Evolutionary conservation across 2,888 invertebrate species (phyloP), one percentile per base, ranked within the genome.

Genomic region (Sicus ferrugineus): DNA sequence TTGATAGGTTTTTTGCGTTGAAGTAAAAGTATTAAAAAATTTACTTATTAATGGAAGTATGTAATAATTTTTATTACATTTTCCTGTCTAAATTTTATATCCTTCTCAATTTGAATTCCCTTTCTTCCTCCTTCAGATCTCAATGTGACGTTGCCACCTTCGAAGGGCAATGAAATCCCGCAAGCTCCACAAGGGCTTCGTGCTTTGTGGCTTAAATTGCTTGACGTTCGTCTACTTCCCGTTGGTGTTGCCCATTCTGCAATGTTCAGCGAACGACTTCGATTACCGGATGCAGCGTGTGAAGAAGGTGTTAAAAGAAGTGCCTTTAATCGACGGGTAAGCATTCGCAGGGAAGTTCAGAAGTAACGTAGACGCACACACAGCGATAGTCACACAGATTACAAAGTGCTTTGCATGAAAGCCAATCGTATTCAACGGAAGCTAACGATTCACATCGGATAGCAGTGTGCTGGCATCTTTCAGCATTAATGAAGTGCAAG

Each of bases 251-350:
- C 84, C 84, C 69, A 81, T 84, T 63, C 74, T 84, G 70, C 76
- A 78, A 81, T 83, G 83, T 75, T 78, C 82, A 72, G 82, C 81
- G 72, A 85, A 88, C 73, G 86, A 89, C 16, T 86, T 88, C 75
- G 87, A 86, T 11, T 89, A 88, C 19, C 88, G 88, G 82, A 82
- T 89, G 78, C 87, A 88, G 77, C 86, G 87, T 46, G 89, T 89
- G 68, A 85, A 87, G 72, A 87, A 87, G 80, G 88, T 89, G 67
- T 84, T 89, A 74, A 86, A 86, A 75, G 89, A 89, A 80, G 89
- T 89, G 77, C 89, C 89, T 68, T 86, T 89, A 78, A 89, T 89
- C 80, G 89, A 89, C 80, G 89, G 89, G 87, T 87, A 78, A 85
- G 84, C 81, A 56, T 9, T 14, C n/a, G n/a, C n/a, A n/a, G n/a